These are phyloP conservation scores for Decapterus maruadsi DNA, from an alignment of 2,797 vertebrate genomes.

Conservation along the genomic window DNA sequence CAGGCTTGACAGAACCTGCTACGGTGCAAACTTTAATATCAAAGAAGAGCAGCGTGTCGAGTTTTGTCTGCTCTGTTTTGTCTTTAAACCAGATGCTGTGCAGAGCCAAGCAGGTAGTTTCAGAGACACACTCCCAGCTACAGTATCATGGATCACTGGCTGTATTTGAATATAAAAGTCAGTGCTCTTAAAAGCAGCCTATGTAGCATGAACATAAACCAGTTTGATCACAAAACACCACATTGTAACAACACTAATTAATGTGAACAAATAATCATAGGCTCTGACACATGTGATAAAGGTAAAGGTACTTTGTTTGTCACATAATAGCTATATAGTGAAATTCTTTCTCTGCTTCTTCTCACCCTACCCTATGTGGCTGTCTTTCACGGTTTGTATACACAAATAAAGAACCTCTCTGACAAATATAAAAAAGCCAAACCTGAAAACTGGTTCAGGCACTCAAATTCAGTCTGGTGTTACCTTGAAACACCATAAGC, in stretches of 20 bases:
- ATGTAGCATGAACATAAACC: too few species aligned
- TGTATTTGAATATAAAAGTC: background rate
- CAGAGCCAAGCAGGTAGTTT: background rate
- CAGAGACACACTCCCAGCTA: too few species aligned
- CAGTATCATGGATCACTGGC: conserved; percentile 3
- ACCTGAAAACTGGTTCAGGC: background rate
- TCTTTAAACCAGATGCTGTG: too few species aligned
- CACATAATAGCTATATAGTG: too few species aligned
- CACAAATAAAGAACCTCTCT: background rate
- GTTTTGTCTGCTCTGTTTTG: too few species aligned
- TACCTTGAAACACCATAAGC: too few species aligned
- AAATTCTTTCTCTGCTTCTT: too few species aligned
- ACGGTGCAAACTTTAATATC: too few species aligned
- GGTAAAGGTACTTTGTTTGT: too few species aligned
- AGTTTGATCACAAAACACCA: background rate
- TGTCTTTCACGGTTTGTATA: background rate
- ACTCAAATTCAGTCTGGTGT: too few species aligned
- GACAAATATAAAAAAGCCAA: conserved; percentile 1
- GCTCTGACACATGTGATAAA: background rate
- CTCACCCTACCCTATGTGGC: background rate
- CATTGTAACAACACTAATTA: background rate
- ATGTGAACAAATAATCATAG: conserved; percentile 6
- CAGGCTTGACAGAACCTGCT: too few species aligned
- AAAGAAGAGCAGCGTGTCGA: too few species aligned
- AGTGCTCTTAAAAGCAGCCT: background rate